Base-by-base conservation (phyloP, 1,140 invertebrate species). In the Papilio glaucus region DNA sequence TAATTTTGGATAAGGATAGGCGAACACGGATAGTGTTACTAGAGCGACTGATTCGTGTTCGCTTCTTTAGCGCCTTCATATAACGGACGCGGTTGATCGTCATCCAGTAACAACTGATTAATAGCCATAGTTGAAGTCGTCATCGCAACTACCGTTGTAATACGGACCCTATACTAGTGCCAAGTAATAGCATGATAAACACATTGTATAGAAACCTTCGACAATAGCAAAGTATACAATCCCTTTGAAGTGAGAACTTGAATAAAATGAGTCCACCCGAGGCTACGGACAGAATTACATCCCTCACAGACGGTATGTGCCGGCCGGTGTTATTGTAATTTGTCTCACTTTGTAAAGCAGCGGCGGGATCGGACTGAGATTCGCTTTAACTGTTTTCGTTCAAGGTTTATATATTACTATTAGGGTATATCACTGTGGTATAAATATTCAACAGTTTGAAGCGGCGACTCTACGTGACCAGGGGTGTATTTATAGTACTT, bases 391-490 rank as follows among this genome's bases (percentile, higher is more conserved):
- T 39, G 62, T 39, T 79, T 81, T 84, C 65, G 77, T 76, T 68
- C 73, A 69, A 74, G 79, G 83, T 83, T 84, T 83, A 86, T 88
- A 71, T 77, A 57, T 81, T 76, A 57, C 49, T 12, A 10, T 57
- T 21, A 9, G 76, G 82, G 86, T 88, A 87, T 85, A 82, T 86
- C 88, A 85, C 85, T 72, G 74, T 73, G 65, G 2, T 85, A 87
- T 92, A 85, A 91, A 92, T 91, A 92, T 92, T 91, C 85, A 91
- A 87, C 87, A 88, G 84, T 86, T 85, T 86, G 82, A 81, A 83
- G 78, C 76, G 77, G 77, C 73, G 78, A 77, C 70, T 72, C 73
- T 85, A 91, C 86, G 88, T 91, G 88, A 87, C 89, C 81, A 80
- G 82, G 84, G 81, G 82, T 85, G 79, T 88, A 86, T 91, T 91